Percentiles rank a stretch among this genome's conserved stretches.
Conservation (phyloP, 2,113 vertebrate species). For the Halichoeres trimaculatus region DNA sequence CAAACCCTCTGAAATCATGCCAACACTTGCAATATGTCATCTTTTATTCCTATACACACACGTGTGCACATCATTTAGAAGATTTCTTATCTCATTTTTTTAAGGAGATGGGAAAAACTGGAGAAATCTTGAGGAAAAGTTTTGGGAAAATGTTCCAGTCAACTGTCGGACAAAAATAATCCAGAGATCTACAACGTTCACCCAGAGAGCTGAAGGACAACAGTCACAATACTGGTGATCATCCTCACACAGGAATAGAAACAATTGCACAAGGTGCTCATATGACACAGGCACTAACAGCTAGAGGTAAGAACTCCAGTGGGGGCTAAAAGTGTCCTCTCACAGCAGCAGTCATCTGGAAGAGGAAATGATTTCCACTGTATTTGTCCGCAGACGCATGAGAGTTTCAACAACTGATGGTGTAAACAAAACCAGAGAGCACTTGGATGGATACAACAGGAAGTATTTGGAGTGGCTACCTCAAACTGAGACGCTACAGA, state of each 20-base stretch:
- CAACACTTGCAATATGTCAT: neutral
- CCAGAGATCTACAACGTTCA: too few species aligned
- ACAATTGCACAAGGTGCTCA: neutral
- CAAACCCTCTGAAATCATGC: neutral
- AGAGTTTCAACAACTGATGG: neutral
- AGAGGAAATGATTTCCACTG: neutral
- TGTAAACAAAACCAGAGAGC: too few species aligned
- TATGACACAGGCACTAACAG: slow-evolving; percentile 9
- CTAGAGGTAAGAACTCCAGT: neutral
- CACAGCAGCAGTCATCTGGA: neutral
- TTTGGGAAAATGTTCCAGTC: too few species aligned
- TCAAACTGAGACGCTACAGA: too few species aligned
- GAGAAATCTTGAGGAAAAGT: too few species aligned
- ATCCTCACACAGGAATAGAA: slow-evolving; percentile 22
- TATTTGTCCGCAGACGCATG: too few species aligned
- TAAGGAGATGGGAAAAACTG: neutral
- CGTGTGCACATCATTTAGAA: neutral
- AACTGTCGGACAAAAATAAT: neutral
- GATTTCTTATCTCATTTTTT: neutral
- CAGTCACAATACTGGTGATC: neutral
- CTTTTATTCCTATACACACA: neutral
- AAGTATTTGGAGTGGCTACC: neutral
- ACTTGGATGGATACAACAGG: too few species aligned
- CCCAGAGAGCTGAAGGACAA: slow-evolving; percentile 4
- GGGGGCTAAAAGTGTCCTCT: too few species aligned